Percentiles rank a stretch among this genome's conserved stretches.
Conservation (phyloP, 1,140 invertebrate species). For the Pristionchus pacificus region DNA sequence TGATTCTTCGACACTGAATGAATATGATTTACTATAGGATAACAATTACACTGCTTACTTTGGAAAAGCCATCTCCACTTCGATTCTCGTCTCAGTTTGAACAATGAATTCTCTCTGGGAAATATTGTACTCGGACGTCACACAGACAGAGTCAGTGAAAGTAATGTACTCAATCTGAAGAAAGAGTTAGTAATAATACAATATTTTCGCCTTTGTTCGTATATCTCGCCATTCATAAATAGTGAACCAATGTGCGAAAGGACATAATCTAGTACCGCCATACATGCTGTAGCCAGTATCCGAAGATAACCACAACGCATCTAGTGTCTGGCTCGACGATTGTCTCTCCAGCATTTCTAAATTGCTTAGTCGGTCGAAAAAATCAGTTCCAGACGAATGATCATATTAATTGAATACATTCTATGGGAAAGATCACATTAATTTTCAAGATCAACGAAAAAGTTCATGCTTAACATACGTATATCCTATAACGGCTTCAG, state of each 20-base stretch:
- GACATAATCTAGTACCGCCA: neutral
- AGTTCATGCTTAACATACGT: slow-evolving; percentile 24
- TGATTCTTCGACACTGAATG: slow-evolving; percentile 39
- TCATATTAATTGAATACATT: too few relatives aligned
- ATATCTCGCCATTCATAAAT: neutral
- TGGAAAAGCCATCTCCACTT: slow-evolving; percentile 33
- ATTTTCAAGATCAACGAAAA: too few relatives aligned
- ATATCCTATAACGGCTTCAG: slow-evolving; percentile 32
- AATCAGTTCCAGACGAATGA: too few relatives aligned
- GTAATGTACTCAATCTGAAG: slow-evolving; percentile 39
- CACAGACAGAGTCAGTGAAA: slow-evolving; percentile 47
- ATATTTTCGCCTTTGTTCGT: too few relatives aligned
- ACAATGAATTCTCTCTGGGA: slow-evolving; percentile 43
- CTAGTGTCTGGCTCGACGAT: slow-evolving; percentile 45
- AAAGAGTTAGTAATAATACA: too few relatives aligned
- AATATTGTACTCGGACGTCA: slow-evolving; percentile 41
- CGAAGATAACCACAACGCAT: slow-evolving; percentile 48
- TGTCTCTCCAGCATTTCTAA: slow-evolving; percentile 44
- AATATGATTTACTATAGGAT: slow-evolving; percentile 6
- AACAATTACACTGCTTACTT: slow-evolving; percentile 10
- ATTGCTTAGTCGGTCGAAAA: slow-evolving; percentile 8
- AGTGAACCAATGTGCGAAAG: neutral
- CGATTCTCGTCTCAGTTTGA: slow-evolving; percentile 51
- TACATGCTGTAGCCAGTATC: slow-evolving; percentile 44
- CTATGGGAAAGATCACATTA: too few relatives aligned